Evolutionary conservation across 2,797 vertebrate species (phyloP).

Genomic region (Molothrus aeneus): DNA sequence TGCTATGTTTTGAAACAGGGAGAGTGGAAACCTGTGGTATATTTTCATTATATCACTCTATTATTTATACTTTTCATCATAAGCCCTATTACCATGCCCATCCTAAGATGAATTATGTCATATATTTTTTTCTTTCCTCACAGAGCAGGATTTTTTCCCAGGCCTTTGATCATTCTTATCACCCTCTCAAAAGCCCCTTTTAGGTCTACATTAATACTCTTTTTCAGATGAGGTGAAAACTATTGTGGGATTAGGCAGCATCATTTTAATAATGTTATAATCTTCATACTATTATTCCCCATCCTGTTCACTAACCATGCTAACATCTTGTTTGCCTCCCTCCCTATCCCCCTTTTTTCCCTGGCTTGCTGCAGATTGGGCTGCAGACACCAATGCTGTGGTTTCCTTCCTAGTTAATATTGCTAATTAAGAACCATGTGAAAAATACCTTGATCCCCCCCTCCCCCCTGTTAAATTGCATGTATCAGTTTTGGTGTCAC

Average conservation of each 20-base stretch:
- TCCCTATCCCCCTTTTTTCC: background rate
- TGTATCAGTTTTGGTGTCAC: background rate
- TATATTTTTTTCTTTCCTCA: background rate
- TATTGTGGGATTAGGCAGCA: conserved; percentile 36
- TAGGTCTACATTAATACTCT: conserved; percentile 39
- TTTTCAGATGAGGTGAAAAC: conserved; percentile 28
- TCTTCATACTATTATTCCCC: background rate
- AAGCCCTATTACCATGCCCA: background rate
- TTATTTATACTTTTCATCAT: conserved; percentile 40
- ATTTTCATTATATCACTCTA: conserved; percentile 34
- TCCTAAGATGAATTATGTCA: conserved; percentile 4
- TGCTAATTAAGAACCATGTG: background rate
- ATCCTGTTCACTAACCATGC: background rate
- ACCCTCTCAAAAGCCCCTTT: conserved; percentile 43
- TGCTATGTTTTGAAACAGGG: background rate
- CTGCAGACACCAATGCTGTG: background rate
- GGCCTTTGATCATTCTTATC: conserved; percentile 56
- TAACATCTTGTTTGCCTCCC: background rate
- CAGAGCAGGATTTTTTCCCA: background rate
- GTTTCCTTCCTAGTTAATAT: background rate
- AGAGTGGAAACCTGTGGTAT: conserved; percentile 1
- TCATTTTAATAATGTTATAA: conserved; percentile 30
- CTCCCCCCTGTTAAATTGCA: background rate
- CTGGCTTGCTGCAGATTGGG: background rate
- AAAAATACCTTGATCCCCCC: background rate